These are phyloP conservation scores for Chaenodraco wilsoni DNA, from an alignment of 2,797 vertebrate genomes.

Conservation along the genomic window DNA sequence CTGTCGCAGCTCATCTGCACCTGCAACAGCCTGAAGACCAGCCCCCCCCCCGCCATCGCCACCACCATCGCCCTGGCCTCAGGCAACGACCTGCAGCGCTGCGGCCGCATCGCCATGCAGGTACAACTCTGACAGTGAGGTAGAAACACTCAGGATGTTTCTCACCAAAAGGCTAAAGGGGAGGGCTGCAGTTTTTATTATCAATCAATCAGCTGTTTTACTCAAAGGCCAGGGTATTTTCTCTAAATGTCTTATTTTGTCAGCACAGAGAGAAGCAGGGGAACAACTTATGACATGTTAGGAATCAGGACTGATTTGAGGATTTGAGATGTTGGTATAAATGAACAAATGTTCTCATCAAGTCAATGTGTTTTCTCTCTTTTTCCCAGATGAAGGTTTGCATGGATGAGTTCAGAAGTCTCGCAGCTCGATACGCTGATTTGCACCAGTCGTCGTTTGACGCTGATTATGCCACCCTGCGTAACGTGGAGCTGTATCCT, in stretches of 20 bases:
- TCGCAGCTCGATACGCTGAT: conserved; percentile 92
- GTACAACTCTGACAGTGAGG: conserved; percentile 57
- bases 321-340: background rate
- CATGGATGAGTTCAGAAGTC: conserved; percentile 94
- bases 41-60: conserved; percentile 97
- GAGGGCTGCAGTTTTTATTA: no score
- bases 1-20: conserved; percentile 98
- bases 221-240: no score
- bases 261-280: no score
- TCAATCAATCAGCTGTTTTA: no score
- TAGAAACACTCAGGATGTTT: no score
- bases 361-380: background rate
- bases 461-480: conserved; percentile 92
- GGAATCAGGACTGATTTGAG: background rate
- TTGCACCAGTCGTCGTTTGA: conserved; percentile 98
- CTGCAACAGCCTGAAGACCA: conserved; percentile 98
- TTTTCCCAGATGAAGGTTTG: conserved; percentile 92
- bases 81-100: conserved; percentile 94
- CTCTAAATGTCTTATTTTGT: no score
- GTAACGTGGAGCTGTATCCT: conserved; percentile 98
- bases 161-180: background rate
- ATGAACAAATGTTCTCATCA: background rate
- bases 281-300: background rate
- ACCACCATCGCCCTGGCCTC: conserved; percentile 93
- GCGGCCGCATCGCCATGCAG: conserved; percentile 97